Evolutionary conservation across 2,113 vertebrate genomes (phyloP), one percentile per base, ranked within the genome.

Genomic region (Rhynchopsitta pachyrhyncha): DNA sequence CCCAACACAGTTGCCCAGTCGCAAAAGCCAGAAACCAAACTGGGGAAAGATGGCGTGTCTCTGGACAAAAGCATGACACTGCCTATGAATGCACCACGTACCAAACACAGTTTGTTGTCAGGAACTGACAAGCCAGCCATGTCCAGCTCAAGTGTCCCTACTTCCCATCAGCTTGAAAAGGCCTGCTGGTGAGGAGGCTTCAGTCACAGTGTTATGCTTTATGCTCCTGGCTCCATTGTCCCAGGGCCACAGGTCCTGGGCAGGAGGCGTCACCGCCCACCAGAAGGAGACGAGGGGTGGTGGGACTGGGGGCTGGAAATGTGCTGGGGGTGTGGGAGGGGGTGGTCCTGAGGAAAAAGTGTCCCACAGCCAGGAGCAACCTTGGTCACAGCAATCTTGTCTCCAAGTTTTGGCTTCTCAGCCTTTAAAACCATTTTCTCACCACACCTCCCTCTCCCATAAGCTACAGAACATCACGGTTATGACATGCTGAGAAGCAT

Each of bases 81-180:
- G 93, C 98, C 98, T 97, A 95, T 98, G 97, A 99, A 99, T 98
- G 98, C 98, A 97, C 98, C 73, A 83, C 92, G 97, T 98, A 98
- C 98, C 98, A 98, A 98, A 98, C 98, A 98, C 96, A 98, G 98
- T 98, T 97, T 96, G 98, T 98, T 98, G 98, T 98, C 99, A 99
- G 98, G 99, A 98, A 97, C 98, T 91, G 97, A 98, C 97, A 98
- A 99, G 97, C 98, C 99, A 99, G 98, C 98, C 99, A 98, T 99
- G 98, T 99, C 99, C 99, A 97, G 91, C 98, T 98, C 98, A 97
- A 98, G 98, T 98, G 98, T 97, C 98, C 95, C 95, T 93, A 96
- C 97, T 99, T 99, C 98, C 98, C 98, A 97, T 98, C 91, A 16
- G 59, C 95, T 98, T 98, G 98, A 98, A 99, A 98, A 98, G 98